Evolutionary conservation across 2,888 invertebrate genomes (phyloP).

Genomic region (Lamellibrachia columna): DNA sequence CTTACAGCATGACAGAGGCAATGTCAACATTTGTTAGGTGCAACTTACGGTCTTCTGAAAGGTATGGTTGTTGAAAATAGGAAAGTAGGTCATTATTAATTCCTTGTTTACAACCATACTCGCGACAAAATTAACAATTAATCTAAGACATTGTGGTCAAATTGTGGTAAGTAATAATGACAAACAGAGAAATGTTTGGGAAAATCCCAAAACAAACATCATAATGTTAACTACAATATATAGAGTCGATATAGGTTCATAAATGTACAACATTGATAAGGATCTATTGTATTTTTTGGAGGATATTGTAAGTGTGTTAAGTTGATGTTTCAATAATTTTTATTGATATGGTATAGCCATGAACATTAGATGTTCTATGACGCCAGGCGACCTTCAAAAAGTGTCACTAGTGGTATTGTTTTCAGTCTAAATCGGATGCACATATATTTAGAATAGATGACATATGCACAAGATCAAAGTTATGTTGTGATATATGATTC

Average conservation of each 20-base stretch:
- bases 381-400: neutral
- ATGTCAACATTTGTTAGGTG: neutral
- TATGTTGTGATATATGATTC: conserved; percentile 7
- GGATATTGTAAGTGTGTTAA: neutral
- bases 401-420: neutral
- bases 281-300: neutral
- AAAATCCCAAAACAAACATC: neutral
- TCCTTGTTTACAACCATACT: neutral
- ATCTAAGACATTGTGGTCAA: neutral
- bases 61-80: neutral
- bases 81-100: neutral
- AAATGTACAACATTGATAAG: neutral
- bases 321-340: neutral
- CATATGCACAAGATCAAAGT: neutral
- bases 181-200: neutral
- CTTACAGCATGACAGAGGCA: neutral
- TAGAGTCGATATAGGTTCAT: neutral
- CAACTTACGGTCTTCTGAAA: neutral
- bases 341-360: neutral
- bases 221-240: neutral
- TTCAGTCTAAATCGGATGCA: neutral
- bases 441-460: neutral
- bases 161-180: neutral
- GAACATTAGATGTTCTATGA: neutral
- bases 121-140: neutral